Conservation (phyloP, 2,113 vertebrate species). For the Aphelocoma coerulescens region DNA sequence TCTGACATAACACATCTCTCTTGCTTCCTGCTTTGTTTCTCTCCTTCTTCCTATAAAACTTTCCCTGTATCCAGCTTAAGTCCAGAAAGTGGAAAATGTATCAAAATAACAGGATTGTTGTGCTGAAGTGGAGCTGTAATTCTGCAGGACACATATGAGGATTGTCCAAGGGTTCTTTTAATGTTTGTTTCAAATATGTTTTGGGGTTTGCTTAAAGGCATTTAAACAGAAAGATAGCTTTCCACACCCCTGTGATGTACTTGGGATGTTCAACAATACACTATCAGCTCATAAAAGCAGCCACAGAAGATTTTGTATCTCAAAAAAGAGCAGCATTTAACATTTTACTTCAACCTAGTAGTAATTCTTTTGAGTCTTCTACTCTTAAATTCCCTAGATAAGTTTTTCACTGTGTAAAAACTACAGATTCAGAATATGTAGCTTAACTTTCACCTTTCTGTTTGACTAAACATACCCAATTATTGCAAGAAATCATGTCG, state of each 20-base stretch:
- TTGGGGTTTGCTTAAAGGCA: background rate
- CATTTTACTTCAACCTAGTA: background rate
- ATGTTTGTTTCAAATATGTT: background rate
- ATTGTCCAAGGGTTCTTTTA: background rate
- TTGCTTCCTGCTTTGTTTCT: background rate
- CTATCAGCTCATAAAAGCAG: background rate
- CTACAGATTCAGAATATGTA: background rate
- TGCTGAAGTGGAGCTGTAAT: background rate
- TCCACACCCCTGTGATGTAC: accelerated
- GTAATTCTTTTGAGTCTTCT: background rate
- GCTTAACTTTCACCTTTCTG: background rate
- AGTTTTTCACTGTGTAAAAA: background rate
- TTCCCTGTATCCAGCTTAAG: background rate
- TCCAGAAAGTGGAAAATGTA: background rate
- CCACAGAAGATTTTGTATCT: background rate
- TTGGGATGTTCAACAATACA: background rate
- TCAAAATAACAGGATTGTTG: background rate
- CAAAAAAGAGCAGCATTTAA: background rate
- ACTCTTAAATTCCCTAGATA: background rate
- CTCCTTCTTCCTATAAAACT: background rate
- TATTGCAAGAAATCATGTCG: background rate
- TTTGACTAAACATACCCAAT: background rate
- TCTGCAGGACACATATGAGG: background rate
- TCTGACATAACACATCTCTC: background rate
- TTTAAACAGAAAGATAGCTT: background rate